Evolutionary conservation across 2,888 invertebrate species (phyloP), one percentile per base, ranked within the genome.

Genomic region (Dasysyrphus albostriatus): DNA sequence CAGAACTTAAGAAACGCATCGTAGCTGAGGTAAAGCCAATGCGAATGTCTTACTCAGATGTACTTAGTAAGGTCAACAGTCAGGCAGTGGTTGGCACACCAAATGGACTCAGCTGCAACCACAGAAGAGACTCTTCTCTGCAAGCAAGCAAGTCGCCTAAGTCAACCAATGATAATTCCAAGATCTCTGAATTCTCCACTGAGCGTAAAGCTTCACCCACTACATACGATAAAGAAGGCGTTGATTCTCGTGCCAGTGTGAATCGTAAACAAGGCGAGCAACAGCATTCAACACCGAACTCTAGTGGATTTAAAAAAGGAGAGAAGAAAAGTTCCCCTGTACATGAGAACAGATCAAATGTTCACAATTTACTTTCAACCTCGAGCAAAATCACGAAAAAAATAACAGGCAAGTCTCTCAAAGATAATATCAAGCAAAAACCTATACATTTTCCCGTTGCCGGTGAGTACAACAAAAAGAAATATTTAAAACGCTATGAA

Each of bases 1-100:
- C 90, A 4, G 92, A 91, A 69, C 90, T 90, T 0, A 93, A 92
- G 75, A 93, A 93, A 80, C 94, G 97, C 69, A 96, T 96, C 91
- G 95, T 97, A 0, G 97, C 97, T 47, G 97, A 97, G 93, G 97
- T 97, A 0, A 96, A 96, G 90, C 97, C 97, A 0, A 97, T 97
- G 97, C 94, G 97, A 73, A 97, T 97, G 67, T 95, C 96, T 14
- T 97, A 97, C 91, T 97, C 97, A 0, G 97, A 97, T 93, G 96
- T 97, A 8, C 91, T 97, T 54, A 95, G 96, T 39, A 97, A 97
- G 92, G 94, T 90, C 8, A 90, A 94, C 88, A 94, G 94, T 89
- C 94, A 93, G 89, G 89, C 92, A 91, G 59, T 92, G 91, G 91
- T 93, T 88, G 90, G 94, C 89, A 92, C 93, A 7, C 65, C 67